phyloP scores from a whole-genome alignment of 2,113 vertebrate genomes.

The Acinonyx jubatus region DNA sequence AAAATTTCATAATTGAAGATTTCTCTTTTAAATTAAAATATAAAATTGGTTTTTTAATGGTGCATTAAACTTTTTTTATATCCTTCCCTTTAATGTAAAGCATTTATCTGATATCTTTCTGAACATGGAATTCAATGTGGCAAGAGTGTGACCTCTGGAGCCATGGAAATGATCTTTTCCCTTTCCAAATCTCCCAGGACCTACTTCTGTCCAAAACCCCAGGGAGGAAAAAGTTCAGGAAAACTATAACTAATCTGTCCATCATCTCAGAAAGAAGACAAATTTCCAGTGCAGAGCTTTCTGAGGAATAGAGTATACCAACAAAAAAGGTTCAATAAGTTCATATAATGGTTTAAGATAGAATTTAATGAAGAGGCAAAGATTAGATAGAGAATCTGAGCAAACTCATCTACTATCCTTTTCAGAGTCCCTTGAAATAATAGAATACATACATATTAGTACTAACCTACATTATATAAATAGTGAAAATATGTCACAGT shows the following conservation, averaged over 20 bases:
- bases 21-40: constrained; percentile 28
- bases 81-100: not conserved
- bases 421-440: not conserved
- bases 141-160: not conserved
- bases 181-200: not conserved
- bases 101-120: not conserved
- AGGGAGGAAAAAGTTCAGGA: not conserved
- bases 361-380: not conserved
- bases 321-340: not conserved
- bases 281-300: not conserved
- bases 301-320: not conserved
- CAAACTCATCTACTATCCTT: not conserved
- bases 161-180: not conserved
- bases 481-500: not conserved
- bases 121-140: not conserved
- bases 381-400: not conserved
- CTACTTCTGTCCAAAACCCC: not conserved
- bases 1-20: not conserved
- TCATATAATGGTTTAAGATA: not conserved
- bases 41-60: not conserved
- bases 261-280: not conserved
- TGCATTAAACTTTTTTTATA: not conserved
- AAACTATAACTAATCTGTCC: not conserved
- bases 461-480: not conserved
- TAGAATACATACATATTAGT: not conserved